These are phyloP conservation scores for Pammene aurita DNA, from an alignment of 2,888 invertebrate species.

Conservation along the genomic window DNA sequence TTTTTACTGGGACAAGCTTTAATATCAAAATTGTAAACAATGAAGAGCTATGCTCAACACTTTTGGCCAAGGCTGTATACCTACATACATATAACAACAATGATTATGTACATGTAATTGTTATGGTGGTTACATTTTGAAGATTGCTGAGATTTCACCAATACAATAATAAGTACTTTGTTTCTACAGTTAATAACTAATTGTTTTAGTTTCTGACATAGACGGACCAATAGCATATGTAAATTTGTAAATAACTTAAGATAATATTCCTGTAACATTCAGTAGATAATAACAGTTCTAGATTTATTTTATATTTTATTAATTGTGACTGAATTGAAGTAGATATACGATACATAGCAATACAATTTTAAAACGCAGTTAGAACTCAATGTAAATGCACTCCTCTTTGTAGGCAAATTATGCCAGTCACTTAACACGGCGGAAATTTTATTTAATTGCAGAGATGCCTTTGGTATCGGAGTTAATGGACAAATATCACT, in stretches of 20 bases:
- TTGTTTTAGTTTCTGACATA: slow-evolving; percentile 62
- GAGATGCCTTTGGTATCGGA: too few relatives aligned
- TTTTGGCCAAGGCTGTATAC: too few relatives aligned
- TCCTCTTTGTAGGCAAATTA: not conserved
- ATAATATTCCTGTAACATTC: slow-evolving; percentile 68
- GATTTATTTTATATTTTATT: slow-evolving; percentile 15
- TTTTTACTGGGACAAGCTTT: too few relatives aligned
- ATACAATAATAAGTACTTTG: slow-evolving; percentile 10
- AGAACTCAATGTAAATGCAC: slow-evolving; percentile 7
- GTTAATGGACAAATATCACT: too few relatives aligned
- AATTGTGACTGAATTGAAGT: slow-evolving; percentile 26
- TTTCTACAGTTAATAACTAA: slow-evolving; percentile 37
- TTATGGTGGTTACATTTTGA: too few relatives aligned
- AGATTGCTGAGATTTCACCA: not conserved
- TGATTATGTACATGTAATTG: too few relatives aligned
- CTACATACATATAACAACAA: too few relatives aligned
- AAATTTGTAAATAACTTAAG: slow-evolving; percentile 78
- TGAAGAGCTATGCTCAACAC: too few relatives aligned
- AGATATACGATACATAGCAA: not conserved
- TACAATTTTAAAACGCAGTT: not conserved
- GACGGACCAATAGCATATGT: slow-evolving; percentile 81
- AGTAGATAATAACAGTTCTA: slow-evolving; percentile 63
- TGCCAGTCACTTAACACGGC: not conserved
- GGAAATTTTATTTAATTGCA: too few relatives aligned
- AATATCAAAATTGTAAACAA: too few relatives aligned